Evolutionary conservation across 2,888 invertebrate genomes (phyloP).

Genomic region (Apeira syringaria): DNA sequence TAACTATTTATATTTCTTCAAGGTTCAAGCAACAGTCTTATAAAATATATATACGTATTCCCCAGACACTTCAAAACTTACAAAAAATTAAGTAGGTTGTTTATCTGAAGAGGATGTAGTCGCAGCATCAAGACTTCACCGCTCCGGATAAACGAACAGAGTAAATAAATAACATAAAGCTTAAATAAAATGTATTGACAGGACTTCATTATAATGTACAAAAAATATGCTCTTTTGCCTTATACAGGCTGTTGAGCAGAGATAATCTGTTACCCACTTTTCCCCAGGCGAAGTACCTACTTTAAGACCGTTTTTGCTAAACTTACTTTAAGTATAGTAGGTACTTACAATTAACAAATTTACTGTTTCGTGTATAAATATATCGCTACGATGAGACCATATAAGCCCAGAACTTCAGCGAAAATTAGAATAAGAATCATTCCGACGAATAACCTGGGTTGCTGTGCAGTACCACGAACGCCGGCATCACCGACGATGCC

Average conservation of each 20-base stretch:
- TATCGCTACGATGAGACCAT: constrained; percentile 99
- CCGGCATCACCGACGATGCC: constrained; percentile 99
- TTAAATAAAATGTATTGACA: neutral
- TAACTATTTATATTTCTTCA: neutral
- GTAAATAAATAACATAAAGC: neutral
- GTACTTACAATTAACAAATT: too few species aligned
- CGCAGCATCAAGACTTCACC: neutral
- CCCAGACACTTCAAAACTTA: neutral
- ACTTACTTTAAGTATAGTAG: too few species aligned
- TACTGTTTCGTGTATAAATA: constrained; percentile 97
- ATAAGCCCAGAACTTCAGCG: constrained; percentile 99
- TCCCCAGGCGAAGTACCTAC: too few species aligned
- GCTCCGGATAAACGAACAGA: neutral
- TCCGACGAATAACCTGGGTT: constrained; percentile 99
- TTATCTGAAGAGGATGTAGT: neutral
- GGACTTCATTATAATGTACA: too few species aligned
- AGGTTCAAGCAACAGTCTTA: neutral
- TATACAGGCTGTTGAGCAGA: too few species aligned
- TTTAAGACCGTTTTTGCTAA: too few species aligned
- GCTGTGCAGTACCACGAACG: constrained; percentile 99
- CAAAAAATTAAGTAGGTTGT: neutral
- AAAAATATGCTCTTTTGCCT: too few species aligned
- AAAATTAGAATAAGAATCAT: constrained; percentile 99
- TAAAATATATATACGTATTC: too few species aligned
- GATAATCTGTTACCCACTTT: too few species aligned